Conservation (phyloP, 2,797 vertebrate species). For the Girardinus metallicus region DNA sequence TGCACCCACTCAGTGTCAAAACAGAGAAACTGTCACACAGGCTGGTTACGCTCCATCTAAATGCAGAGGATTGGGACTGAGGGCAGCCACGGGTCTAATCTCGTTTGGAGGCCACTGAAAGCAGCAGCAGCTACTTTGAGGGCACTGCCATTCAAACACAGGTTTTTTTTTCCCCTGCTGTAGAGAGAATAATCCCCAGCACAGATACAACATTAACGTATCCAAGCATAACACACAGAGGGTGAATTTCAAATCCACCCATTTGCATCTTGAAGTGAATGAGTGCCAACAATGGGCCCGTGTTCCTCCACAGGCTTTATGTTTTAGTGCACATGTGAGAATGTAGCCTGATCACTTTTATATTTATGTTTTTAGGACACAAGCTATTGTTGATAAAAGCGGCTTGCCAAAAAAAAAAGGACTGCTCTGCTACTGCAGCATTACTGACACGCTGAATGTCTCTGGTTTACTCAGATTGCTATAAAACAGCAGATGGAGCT, state of each 20-base stretch:
- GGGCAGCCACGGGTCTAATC: constrained; percentile 83
- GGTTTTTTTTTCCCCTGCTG: constrained; percentile 69
- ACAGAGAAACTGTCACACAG: constrained; percentile 78
- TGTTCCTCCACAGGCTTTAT: constrained; percentile 58
- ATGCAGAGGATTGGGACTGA: constrained; percentile 80
- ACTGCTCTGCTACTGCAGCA: constrained; percentile 34
- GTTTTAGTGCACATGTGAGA: constrained; percentile 50
- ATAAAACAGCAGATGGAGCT: constrained; percentile 74
- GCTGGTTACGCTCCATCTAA: constrained; percentile 78
- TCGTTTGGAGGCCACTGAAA: constrained; percentile 83
- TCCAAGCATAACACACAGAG: constrained; percentile 83
- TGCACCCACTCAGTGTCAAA: constrained; percentile 78
- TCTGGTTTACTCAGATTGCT: constrained; percentile 42
- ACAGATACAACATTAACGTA: constrained; percentile 85
- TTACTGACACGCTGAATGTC: constrained; percentile 27
- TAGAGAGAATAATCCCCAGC: constrained; percentile 83
- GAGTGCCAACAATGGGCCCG: constrained; percentile 71
- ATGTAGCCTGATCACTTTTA: constrained; percentile 40
- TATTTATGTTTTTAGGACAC: constrained; percentile 7
- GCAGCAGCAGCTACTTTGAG: constrained; percentile 80
- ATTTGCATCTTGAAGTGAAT: constrained; percentile 82
- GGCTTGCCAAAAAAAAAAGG: constrained; percentile 43
- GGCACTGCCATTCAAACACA: constrained; percentile 81
- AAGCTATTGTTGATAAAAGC: constrained; percentile 45
- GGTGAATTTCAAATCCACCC: constrained; percentile 81